Percentiles rank a stretch among this genome's conserved stretches.
phyloP scores from a whole-genome alignment of 1,140 invertebrate species.

The Saccostrea glomerata region DNA sequence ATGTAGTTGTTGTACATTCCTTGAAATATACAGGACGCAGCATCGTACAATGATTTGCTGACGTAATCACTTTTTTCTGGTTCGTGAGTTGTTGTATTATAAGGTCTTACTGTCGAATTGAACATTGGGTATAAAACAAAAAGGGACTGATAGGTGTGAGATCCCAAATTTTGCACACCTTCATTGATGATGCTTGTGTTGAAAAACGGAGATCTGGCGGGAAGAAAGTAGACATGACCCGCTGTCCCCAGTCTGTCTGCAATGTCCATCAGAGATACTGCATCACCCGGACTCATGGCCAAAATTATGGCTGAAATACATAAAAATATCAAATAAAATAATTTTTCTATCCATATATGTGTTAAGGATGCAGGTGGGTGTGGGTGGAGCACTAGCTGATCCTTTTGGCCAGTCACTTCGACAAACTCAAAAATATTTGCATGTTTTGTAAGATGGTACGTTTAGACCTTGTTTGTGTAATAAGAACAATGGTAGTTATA shows the following conservation, averaged over 20 bases:
- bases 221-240: not conserved
- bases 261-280: not conserved
- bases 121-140: constrained; percentile 5
- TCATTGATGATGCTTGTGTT: not conserved
- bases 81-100: not conserved
- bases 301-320: constrained; percentile 40
- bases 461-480: no score
- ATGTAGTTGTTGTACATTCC: not conserved
- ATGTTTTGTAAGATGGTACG: no score
- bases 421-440: no score
- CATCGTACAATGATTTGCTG: constrained; percentile 4
- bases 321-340: not conserved
- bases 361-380: no score
- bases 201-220: constrained; percentile 8
- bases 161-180: not conserved
- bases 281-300: not conserved
- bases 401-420: no score
- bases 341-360: no score
- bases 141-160: not conserved
- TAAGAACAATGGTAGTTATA: no score
- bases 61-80: not conserved
- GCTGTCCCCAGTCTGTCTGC: not conserved
- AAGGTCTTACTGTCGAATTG: not conserved
- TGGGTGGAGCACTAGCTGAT: no score
- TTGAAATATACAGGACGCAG: constrained; percentile 4